Evolutionary conservation across 1,140 invertebrate genomes (phyloP), one percentile per base, ranked within the genome.

Genomic region (Zaprionus taronus): DNA sequence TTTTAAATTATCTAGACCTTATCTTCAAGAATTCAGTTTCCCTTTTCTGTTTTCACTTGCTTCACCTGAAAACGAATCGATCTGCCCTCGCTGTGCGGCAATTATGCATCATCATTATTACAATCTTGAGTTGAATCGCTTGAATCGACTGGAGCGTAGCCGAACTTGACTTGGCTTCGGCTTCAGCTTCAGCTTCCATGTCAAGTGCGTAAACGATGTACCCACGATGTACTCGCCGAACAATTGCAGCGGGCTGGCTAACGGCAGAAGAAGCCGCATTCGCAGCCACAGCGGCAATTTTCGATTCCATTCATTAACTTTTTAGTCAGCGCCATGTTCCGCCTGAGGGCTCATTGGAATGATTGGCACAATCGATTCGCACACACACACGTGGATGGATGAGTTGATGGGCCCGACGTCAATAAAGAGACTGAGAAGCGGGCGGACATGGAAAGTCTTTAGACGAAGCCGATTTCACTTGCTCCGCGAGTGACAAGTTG

Each of bases 321-420:
- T 75, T 69, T 73, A 77, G 77, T 68, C 77, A 77, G 79, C 69
- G 20, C 70, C 60, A 75, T 84, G 58, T 78, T 70, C 26, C 24
- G 72, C 69, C 80, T 34, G 62, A 38, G 66, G 77, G 80, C 63
- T 24, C 22, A 64, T 67, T 80, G 49, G 77, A 87, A 89, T 86
- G 83, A 86, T 86, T 86, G 83, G 83, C 83, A 89, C 66, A 86
- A 89, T 79, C 81, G 79, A 57, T 80, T 81, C 74, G 75, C 77
- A 68, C 41, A 67, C 31, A 58, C 34, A 38, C 58, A 53, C 36
- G 38, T 17, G 31, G 20, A 44, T 9, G 24, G 41, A 36, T 71
- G 49, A 28, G 26, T 4, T 41, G 15, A 41, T 15, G 38, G 36
- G 38, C 38, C 38, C 38, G 38, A 11, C 11, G 47, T 17, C 41